phyloP scores from a whole-genome alignment of 2,888 invertebrate genomes.

The Caenorhabditis angaria region DNA sequence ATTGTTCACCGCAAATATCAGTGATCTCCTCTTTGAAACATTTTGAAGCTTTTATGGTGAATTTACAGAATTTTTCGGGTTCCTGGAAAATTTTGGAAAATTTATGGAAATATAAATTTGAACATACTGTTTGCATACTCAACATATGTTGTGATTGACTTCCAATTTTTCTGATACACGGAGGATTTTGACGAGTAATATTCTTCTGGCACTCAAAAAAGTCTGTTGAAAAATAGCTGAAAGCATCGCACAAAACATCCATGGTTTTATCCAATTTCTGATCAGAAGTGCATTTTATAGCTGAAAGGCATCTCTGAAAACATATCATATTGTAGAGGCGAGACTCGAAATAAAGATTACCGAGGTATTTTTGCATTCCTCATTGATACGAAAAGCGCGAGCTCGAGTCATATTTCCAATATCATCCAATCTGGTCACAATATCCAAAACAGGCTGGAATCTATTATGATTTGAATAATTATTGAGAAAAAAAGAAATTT shows the following conservation, averaged over 20 bases:
- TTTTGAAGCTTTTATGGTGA: not conserved
- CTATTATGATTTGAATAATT: not conserved
- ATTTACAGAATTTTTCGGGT: not conserved
- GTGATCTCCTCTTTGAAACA: conserved; percentile 22
- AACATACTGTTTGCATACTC: too few species aligned
- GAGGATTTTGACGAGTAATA: conserved; percentile 16
- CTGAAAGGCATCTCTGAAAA: conserved; percentile 24
- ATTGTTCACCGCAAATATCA: conserved; percentile 21
- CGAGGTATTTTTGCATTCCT: not conserved
- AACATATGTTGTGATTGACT: not conserved
- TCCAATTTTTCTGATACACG: conserved; percentile 26
- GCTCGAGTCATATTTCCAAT: not conserved
- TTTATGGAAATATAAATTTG: too few species aligned
- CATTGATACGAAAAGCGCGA: not conserved
- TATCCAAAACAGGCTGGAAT: not conserved
- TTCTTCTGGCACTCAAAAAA: conserved; percentile 29
- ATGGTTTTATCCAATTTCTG: conserved; percentile 23
- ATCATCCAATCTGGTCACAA: not conserved
- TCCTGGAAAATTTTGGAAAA: not conserved
- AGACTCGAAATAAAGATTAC: too few species aligned
- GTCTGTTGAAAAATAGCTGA: conserved; percentile 28
- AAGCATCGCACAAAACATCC: conserved; percentile 20
- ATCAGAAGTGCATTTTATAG: conserved; percentile 16
- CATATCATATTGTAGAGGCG: conserved; percentile 1
- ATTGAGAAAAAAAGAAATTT: not conserved